Base-by-base conservation (phyloP, 1,140 invertebrate species). In the Leptopilina boulardi region DNA sequence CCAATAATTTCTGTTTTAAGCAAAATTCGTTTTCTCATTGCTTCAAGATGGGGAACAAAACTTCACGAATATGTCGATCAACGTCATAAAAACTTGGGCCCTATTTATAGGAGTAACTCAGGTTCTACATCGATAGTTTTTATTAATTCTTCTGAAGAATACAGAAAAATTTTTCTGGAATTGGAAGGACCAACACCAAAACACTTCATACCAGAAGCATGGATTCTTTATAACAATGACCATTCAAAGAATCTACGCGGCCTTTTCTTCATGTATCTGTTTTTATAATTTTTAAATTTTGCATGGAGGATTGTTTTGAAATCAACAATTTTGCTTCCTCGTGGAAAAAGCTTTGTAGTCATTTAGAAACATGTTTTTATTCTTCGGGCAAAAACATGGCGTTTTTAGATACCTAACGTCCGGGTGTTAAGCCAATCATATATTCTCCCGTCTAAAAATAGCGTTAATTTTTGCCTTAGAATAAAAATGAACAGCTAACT, bases 151-250 rank as follows among this genome's bases (percentile, higher is more conserved):
- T 92, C 94, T 1, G 89, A 92, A 13, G 91, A 94, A 34, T 96
- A 96, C 86, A 93, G 94, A 74, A 88, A 91, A 13, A 92, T 97
- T 15, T 97, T 96, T 87, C 85, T 92, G 6, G 73, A 66, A n/a
- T 89, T 94, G 10, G 96, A 98, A 92, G 96, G 96, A 74, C 93
- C 94, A 83, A 94, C 94, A 85, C 96, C 96, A 0, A 89, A 89
- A 70, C 96, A 97, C 89, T 93, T 96, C 82, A 86, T 97, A 78
- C 96, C 96, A 3, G 95, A 97, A 84, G 92, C 96, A 2, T 98
- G 96, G 96, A 87, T 92, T 0, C 86, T 96, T 13, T 97, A 97
- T 83, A 97, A 97, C 84, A 88, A 96, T 10, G 23, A 66, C n/a
- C 11, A 83, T 87, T 93, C 2, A 92, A 94, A 79, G 92, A 93